Percentiles rank a stretch among this genome's conserved stretches.
Evolutionary conservation across 2,113 vertebrate genomes (phyloP).

Genomic region (Hypomesus transpacificus): DNA sequence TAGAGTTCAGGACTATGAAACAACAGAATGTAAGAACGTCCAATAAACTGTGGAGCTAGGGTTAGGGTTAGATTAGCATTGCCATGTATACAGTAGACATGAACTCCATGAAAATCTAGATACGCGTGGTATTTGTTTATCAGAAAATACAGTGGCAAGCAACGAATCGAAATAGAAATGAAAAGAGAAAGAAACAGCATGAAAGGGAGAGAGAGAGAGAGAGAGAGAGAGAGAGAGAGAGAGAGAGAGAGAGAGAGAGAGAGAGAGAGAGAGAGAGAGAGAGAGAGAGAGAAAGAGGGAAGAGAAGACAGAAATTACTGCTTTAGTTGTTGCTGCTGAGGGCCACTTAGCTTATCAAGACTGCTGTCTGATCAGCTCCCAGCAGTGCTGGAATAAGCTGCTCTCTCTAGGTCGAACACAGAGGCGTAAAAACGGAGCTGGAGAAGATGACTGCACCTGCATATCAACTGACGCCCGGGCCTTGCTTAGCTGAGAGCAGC

Average conservation of each 20-base stretch:
- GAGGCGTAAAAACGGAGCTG: constrained; percentile 27
- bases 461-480: not conserved
- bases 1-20: not conserved
- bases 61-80: too few species aligned
- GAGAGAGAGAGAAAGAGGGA: constrained; percentile 32
- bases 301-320: constrained; percentile 49
- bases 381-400: constrained; percentile 62
- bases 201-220: constrained; percentile 31
- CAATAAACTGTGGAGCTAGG: too few species aligned
- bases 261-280: constrained; percentile 5
- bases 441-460: not conserved
- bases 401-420: constrained; percentile 20
- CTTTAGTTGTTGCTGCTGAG: constrained; percentile 54
- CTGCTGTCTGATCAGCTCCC: constrained; percentile 57
- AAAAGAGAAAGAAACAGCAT: not conserved
- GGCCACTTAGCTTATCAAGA: constrained; percentile 62
- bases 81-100: too few species aligned
- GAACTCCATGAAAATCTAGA: too few species aligned
- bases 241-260: constrained; percentile 11
- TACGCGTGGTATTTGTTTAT: too few species aligned
- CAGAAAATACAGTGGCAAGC: constrained; percentile 1
- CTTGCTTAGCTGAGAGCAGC: not conserved
- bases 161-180: not conserved
- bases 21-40: too few species aligned
- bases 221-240: not conserved